Base-by-base conservation (phyloP, 2,113 vertebrate species). In the Brienomyrus longianalis region DNA sequence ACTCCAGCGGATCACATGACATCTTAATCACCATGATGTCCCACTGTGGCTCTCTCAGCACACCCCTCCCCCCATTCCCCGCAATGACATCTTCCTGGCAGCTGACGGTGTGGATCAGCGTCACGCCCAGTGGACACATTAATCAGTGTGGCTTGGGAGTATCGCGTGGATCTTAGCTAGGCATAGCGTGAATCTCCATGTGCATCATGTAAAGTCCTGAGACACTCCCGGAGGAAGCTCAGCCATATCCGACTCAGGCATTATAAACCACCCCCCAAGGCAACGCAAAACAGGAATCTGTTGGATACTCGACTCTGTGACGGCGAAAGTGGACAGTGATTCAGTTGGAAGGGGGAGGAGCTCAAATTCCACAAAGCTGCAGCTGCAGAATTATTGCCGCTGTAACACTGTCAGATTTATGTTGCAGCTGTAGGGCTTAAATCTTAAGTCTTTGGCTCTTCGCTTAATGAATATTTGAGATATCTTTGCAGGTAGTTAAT, bases 381-480 rank as follows among this genome's bases (percentile, higher is more conserved):
- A 90, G 86, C 70, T 83, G 45, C 80, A 89, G 77, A 88, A 39
- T 62, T 21, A 51, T 45, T 83, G 86, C 45, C 45, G 89, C 90
- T 85, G 48, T 88, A 74, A 90, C 8, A 48, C 27, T 90, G 66
- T 88, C 84, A 91, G 70, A 89, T 74, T 66, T 86, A 56, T 62
- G 86, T 54, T 80, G 77, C 88, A 59, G 59, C 3, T 89, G 23
- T 43, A 59, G 54, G 88, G 62, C 83, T 59, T 52, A 77, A 88
- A 91, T 93, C 56, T 83, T 35, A 83, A 47, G 39, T 84, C 85
- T 91, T 86, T 88, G 56, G 90, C 86, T 52, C 11, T 35, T 83
- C 89, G 39, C 35, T 88, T 89, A 84, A 62, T 86, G 86, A 89
- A 89, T 87, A 88, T 45, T 84, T 62, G 2, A 56, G 74, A 35